Conservation (phyloP, 2,113 vertebrate genomes). For the Rhinopomastus cyanomelas region DNA sequence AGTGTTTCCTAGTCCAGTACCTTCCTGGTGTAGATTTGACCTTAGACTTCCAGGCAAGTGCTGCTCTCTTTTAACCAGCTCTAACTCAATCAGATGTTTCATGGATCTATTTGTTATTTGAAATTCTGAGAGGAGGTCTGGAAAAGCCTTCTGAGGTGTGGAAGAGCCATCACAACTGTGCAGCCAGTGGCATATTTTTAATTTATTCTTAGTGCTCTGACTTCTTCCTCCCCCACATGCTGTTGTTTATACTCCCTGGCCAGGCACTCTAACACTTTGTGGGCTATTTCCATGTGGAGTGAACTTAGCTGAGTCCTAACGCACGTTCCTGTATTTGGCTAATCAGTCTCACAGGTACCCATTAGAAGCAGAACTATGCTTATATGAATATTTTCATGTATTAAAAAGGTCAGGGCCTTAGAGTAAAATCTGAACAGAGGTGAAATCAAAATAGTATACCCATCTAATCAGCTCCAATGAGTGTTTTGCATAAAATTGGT, state of each 20-base stretch:
- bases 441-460: background rate
- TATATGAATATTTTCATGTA: background rate
- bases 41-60: background rate
- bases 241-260: background rate
- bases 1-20: background rate
- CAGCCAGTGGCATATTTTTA: background rate
- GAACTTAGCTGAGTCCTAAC: background rate
- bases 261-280: background rate
- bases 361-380: background rate
- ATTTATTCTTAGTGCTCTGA: background rate
- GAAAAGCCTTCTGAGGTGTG: background rate
- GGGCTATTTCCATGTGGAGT: background rate
- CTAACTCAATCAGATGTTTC: background rate
- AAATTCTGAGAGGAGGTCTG: background rate
- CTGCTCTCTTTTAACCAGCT: background rate
- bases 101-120: background rate
- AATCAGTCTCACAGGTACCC: background rate
- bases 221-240: background rate
- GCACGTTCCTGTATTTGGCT: background rate
- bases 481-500: background rate
- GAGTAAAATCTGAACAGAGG: background rate
- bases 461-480: background rate
- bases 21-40: background rate
- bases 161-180: background rate
- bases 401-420: background rate